phyloP scores from a whole-genome alignment of 2,113 vertebrate genomes.

The Xiphorhynchus elegans region DNA sequence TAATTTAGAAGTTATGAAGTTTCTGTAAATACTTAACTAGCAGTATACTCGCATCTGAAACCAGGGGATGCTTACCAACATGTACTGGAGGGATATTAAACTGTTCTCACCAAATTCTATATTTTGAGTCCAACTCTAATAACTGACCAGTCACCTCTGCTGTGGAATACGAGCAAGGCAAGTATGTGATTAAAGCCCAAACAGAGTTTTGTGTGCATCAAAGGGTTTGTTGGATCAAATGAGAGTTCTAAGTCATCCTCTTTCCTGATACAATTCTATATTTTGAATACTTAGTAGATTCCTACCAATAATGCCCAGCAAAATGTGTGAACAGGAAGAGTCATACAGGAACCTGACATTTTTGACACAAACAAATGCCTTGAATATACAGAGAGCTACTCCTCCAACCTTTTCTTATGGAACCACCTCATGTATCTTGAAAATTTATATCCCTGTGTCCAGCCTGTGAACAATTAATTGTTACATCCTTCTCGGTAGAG shows the following conservation, averaged over 20 bases:
- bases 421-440: neutral
- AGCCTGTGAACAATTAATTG: slow-evolving; percentile 55
- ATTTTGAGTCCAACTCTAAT: neutral
- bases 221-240: neutral
- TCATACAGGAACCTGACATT: neutral
- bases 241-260: neutral
- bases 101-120: neutral
- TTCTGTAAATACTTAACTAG: neutral
- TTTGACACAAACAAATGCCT: neutral
- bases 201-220: neutral
- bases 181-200: neutral
- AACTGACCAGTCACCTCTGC: neutral
- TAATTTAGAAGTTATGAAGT: neutral
- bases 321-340: neutral
- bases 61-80: neutral
- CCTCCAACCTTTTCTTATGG: neutral
- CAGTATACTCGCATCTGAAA: neutral
- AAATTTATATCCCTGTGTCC: slow-evolving; percentile 34
- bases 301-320: neutral
- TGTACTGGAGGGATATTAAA: neutral
- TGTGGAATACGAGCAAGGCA: neutral
- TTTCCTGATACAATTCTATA: neutral
- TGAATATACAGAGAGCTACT: neutral
- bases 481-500: neutral
- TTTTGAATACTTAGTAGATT: neutral